Conservation (phyloP, 2,113 vertebrate species). For the Eidolon helvum region DNA sequence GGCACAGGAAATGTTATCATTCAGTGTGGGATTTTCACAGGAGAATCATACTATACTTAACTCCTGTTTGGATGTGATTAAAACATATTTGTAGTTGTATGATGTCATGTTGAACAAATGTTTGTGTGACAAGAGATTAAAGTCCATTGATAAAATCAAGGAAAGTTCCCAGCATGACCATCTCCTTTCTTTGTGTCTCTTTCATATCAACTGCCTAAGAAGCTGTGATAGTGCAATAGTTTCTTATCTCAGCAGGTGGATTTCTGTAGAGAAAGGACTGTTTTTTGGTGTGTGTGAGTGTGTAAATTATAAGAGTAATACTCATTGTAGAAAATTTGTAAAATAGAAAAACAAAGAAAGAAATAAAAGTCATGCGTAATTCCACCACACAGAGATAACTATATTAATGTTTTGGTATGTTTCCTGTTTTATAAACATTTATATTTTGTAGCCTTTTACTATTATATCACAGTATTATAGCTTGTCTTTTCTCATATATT, state of each 20-base stretch:
- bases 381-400: neutral
- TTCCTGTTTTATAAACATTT: conserved; percentile 26
- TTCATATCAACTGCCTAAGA: neutral
- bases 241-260: neutral
- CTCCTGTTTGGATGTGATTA: neutral
- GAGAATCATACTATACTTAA: neutral
- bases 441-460: conserved; percentile 37
- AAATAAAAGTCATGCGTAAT: neutral
- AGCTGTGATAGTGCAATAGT: neutral
- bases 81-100: conserved; percentile 37
- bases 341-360: conserved; percentile 19
- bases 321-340: conserved; percentile 11
- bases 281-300: neutral
- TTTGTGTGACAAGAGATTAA: conserved; percentile 35
- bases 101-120: conserved; percentile 33
- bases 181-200: neutral
- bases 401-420: neutral
- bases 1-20: neutral
- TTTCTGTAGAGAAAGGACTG: neutral
- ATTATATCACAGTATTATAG: neutral
- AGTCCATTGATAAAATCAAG: conserved; percentile 19
- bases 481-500: neutral
- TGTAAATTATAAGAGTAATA: neutral
- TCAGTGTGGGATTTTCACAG: neutral
- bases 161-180: neutral